These are phyloP conservation scores for Bradysia coprophila DNA, from an alignment of 1,140 invertebrate species.

Conservation along the genomic window DNA sequence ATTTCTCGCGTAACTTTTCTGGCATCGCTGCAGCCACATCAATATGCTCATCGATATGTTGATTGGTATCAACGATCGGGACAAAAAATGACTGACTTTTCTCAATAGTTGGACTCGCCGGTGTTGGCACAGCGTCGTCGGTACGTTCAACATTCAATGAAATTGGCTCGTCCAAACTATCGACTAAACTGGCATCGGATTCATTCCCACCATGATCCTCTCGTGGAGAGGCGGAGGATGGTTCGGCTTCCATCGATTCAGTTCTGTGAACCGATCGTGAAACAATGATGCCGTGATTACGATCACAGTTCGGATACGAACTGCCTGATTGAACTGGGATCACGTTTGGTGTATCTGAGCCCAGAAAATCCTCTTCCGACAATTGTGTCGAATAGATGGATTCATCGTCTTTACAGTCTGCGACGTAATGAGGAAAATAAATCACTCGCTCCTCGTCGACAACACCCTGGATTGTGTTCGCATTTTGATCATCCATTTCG, in stretches of 20 bases:
- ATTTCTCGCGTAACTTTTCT: conserved; percentile 1
- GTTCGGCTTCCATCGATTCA: conserved; percentile 3
- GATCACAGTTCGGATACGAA: neutral
- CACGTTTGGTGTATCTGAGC: neutral
- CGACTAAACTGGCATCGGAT: conserved; percentile 2
- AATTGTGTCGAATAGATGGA: neutral
- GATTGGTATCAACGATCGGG: conserved; percentile 2
- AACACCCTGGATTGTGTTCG: neutral
- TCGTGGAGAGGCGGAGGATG: conserved; percentile 1
- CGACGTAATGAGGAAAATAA: neutral
- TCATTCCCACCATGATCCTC: conserved; percentile 3
- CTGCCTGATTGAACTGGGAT: conserved; percentile 1
- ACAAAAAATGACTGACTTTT: conserved; percentile 5
- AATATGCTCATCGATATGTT: conserved; percentile 1
- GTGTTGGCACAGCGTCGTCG: neutral
- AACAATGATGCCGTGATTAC: neutral
- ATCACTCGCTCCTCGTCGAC: neutral
- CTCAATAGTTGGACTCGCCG: neutral
- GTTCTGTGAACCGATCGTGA: neutral
- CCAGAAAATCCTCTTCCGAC: neutral
- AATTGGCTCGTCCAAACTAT: conserved; percentile 4
- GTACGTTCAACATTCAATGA: no score
- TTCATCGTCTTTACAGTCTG: neutral
- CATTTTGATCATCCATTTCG: neutral
- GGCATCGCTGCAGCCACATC: conserved; percentile 1